Conservation (phyloP, 1,140 invertebrate genomes). For the Drosophila murphyi region DNA sequence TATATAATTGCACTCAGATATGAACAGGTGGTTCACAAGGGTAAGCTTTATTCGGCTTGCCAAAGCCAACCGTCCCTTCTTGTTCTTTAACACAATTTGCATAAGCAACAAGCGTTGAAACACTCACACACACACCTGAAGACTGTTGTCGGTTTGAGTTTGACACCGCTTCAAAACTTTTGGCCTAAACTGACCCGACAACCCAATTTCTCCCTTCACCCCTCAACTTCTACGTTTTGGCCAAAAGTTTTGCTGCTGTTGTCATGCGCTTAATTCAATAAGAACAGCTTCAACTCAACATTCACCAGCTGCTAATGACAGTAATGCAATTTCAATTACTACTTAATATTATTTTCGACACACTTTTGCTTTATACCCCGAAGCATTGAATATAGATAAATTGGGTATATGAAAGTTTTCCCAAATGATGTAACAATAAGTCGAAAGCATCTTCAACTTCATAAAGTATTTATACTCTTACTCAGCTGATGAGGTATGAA, state of each 20-base stretch:
- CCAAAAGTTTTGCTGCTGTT: constrained; percentile 51
- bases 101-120: constrained; percentile 72
- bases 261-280: constrained; percentile 47
- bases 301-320: constrained; percentile 54
- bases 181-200: constrained; percentile 33
- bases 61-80: constrained; percentile 20
- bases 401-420: too few relatives aligned
- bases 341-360: constrained; percentile 61
- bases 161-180: constrained; percentile 72
- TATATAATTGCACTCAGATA: too few relatives aligned
- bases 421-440: too few relatives aligned
- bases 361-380: constrained; percentile 3
- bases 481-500: too few relatives aligned
- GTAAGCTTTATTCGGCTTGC: background rate
- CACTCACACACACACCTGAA: constrained; percentile 2
- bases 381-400: too few relatives aligned
- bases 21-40: background rate
- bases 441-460: too few relatives aligned
- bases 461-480: too few relatives aligned
- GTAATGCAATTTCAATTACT: constrained; percentile 73
- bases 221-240: constrained; percentile 12
- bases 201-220: background rate
- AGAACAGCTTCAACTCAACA: constrained; percentile 31
- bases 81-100: constrained; percentile 36
- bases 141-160: constrained; percentile 43